These are phyloP conservation scores for Pyrgus malvae DNA, from an alignment of 2,888 invertebrate genomes.

Conservation along the genomic window DNA sequence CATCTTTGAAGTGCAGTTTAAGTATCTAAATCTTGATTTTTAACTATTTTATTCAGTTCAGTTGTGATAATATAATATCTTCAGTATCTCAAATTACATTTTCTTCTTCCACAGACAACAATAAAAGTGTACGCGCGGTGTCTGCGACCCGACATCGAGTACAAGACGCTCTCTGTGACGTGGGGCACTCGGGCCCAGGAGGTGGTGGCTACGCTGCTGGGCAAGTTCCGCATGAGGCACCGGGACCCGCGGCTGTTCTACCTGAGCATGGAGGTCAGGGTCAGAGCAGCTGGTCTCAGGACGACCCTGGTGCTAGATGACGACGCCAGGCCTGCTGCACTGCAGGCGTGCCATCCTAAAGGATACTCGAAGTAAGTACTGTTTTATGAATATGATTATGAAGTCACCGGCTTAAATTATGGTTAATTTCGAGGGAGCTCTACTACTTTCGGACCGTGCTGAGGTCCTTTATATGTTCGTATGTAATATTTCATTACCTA, in stretches of 20 bases:
- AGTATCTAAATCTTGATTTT: too few species aligned
- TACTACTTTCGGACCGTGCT: too few species aligned
- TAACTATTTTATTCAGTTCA: too few species aligned
- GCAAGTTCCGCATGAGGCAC: constrained; percentile 95
- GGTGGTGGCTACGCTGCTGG: constrained; percentile 91
- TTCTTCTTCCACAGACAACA: constrained; percentile 85
- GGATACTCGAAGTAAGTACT: constrained; percentile 92
- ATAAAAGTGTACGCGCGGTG: constrained; percentile 95
- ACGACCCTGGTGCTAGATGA: constrained; percentile 93
- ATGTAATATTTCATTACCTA: too few species aligned
- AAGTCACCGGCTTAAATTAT: too few species aligned
- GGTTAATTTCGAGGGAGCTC: too few species aligned
- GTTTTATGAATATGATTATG: too few species aligned
- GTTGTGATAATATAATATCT: too few species aligned
- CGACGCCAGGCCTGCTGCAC: constrained; percentile 93
- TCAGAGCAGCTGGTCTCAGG: constrained; percentile 90
- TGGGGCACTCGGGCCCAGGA: constrained; percentile 94
- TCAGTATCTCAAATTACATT: too few species aligned
- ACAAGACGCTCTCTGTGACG: constrained; percentile 95
- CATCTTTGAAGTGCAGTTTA: too few species aligned
- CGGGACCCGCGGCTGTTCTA: constrained; percentile 96
- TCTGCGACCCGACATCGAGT: constrained; percentile 95
- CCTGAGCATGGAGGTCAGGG: constrained; percentile 96
- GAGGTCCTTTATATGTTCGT: too few species aligned
- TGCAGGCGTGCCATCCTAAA: constrained; percentile 96